Evolutionary conservation across 2,888 invertebrate genomes (phyloP).

Genomic region (Endotricha flammealis): DNA sequence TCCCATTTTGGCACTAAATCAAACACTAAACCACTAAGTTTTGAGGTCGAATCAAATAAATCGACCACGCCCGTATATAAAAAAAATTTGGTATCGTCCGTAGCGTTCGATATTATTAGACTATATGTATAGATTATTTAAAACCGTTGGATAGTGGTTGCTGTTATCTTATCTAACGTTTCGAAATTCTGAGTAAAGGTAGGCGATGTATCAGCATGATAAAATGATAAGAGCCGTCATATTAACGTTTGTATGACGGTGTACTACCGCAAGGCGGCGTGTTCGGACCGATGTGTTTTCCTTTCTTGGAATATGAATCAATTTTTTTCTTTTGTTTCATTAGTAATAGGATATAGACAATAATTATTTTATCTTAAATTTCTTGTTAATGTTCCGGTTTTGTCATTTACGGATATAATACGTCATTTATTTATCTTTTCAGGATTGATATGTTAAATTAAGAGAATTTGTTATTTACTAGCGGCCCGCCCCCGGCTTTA

Average conservation of each 20-base stretch:
- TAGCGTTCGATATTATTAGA: constrained; percentile 35
- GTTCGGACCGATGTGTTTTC: constrained; percentile 14
- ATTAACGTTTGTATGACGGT: constrained; percentile 20
- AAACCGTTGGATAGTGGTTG: constrained; percentile 35
- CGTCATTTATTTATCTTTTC: too few species aligned
- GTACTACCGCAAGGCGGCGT: constrained; percentile 33
- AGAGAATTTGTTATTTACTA: too few species aligned
- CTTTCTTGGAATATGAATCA: not conserved
- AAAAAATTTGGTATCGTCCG: constrained; percentile 24
- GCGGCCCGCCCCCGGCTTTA: too few species aligned
- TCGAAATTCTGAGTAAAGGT: constrained; percentile 67
- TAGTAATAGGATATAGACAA: too few species aligned
- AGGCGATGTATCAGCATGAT: constrained; percentile 46
- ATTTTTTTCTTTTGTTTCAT: too few species aligned
- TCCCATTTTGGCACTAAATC: constrained; percentile 38
- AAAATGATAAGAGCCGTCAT: constrained; percentile 31
- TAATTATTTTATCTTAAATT: too few species aligned
- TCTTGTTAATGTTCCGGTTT: too few species aligned
- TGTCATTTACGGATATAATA: too few species aligned
- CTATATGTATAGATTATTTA: constrained; percentile 36
- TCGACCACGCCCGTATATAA: constrained; percentile 22
- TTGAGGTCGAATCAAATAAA: too few species aligned
- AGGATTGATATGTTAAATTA: too few species aligned
- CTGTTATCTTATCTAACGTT: constrained; percentile 57
- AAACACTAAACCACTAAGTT: constrained; percentile 19